A percentile compares a stretch with the other conserved stretches of the same genome.
phyloP scores from a whole-genome alignment of 2,888 invertebrate genomes.

The Drosophila melanosoma region DNA sequence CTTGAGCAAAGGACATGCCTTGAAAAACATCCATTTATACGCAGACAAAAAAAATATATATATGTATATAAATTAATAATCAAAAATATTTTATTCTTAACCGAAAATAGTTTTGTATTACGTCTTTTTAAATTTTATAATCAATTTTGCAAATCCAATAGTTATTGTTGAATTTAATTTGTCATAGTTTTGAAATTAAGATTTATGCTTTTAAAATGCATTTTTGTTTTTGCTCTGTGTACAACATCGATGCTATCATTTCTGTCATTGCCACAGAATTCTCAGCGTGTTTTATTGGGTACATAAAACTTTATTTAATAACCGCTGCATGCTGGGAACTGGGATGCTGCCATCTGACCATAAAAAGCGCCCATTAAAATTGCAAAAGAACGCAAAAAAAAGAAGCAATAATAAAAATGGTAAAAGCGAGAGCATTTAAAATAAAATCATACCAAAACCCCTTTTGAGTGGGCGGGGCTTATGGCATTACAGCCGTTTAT shows the following conservation, averaged over 20 bases:
- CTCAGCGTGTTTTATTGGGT: slow-evolving; percentile 48
- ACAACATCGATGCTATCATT: neutral
- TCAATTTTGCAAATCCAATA: neutral
- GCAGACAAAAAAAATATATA: neutral
- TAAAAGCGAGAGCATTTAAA: slow-evolving; percentile 65
- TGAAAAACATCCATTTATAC: neutral
- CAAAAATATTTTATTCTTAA: neutral
- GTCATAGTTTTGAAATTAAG: neutral
- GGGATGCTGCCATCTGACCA: slow-evolving; percentile 44
- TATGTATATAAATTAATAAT: neutral
- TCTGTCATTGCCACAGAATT: slow-evolving; percentile 1
- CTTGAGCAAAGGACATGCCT: slow-evolving; percentile 30
- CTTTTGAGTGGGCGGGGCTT: slow-evolving; percentile 23
- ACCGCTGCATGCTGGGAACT: slow-evolving; percentile 60
- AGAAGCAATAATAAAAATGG: slow-evolving; percentile 4
- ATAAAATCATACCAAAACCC: slow-evolving; percentile 44
- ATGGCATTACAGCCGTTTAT: slow-evolving; percentile 30
- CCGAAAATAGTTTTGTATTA: too few species aligned
- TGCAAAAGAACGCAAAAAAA: slow-evolving; percentile 35
- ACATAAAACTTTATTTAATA: slow-evolving; percentile 76
- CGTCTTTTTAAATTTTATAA: neutral
- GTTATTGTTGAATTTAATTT: neutral
- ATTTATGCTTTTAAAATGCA: neutral
- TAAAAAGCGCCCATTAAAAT: slow-evolving; percentile 71
- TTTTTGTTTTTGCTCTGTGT: neutral